Base-by-base conservation (phyloP, 1,140 invertebrate genomes). In the Cephus cinctus region DNA sequence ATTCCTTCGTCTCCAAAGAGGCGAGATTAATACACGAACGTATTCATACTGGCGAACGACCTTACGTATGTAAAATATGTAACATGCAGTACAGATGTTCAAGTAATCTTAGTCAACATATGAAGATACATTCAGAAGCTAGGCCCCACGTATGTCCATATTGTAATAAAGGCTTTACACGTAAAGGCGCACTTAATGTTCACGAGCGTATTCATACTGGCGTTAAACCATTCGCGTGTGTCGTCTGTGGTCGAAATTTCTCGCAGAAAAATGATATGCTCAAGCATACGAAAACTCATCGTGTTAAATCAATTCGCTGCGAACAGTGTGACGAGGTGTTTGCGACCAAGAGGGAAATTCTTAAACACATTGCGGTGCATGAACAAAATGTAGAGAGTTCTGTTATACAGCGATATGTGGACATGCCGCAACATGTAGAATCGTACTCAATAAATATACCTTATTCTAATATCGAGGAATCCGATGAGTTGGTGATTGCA, bases 141-240 rank as follows among this genome's bases (percentile, higher is more conserved):
- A 79, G 80, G 45, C 78, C 78, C 3, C 75, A 78, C 44, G 56
- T 59, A 41, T 83, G 81, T 57, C 52, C 58, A 3, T 64, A 71
- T 38, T 84, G 82, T 50, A 54, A 61, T 5, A 80, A 80, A 19
- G 54, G 34, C 71, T 82, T 73, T 60, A 75, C 52, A 12, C 54
- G 65, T 0, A 75, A 62, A 51, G 50, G 56, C 4, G 52, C 62
- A 12, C 59, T 84, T 5, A 78, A 75, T 35, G 83, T 86, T 47
- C 85, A 87, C 59, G 79, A 83, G 47, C 78, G 84, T 47, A 86
- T 81, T n/a, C 86, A 88, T 58, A 86, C 84, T 0, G 85, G 84
- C 0, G 74, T 81, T 43, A 83, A 85, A 49, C 85, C 85, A 2
- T 75, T 66, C 48, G 19, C 38, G 2, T 76, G 75, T 30, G 30